Evolutionary conservation across 37 sponge, comb jelly and placozoan species (phyloP), one percentile per base, ranked within the genome.

Genomic region (Cliona cf. orientalis): DNA sequence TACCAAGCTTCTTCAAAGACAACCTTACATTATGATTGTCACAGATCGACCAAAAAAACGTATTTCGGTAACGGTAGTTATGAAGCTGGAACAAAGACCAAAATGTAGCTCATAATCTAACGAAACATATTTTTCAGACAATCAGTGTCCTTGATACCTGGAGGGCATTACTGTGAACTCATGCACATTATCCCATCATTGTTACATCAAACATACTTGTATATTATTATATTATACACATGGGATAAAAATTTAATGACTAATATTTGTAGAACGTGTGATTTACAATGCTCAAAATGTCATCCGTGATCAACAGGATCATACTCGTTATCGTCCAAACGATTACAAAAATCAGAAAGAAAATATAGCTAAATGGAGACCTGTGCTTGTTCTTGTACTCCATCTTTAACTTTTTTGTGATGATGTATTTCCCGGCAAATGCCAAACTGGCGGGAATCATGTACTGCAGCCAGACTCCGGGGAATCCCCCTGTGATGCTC

Each of bases 381-480:
- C 61, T 75, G 69, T 92, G 80, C 42, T 74, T 66, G 64, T 95
- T 95, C 21, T 65, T 29, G 63, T 95, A 87, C 5, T 26, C 55
- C 23, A 57, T 66, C 9, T 45, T 31, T 25, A 61, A 69, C 5
- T 42, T 37, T 23, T 59, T 66, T 49, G 64, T 74, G 23, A 89
- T 73, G n/a, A 69, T 76, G 26, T 85, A 64, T 58, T 78, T 78
- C 14, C 78, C 94, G 32, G 56, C 32, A 46, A 81, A 86, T 7
- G 80, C 97, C 11, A 96, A 83, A 19, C 84, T 58, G 0, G 71
- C 90, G 23, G 98, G 98, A 22, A 98, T 93, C 32, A 98, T 69
- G 71, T 98, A 98, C 79, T 98, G 96, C 0, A 98, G 91, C 14
- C 96, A 91, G 6, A 95, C 96, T 19, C 98, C 98, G 22, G 96